Percentiles rank a stretch among this genome's conserved stretches.
These are phyloP conservation scores for Kuschelorhynchus macadamiae DNA, from an alignment of 2,888 invertebrate genomes.

Conservation along the genomic window DNA sequence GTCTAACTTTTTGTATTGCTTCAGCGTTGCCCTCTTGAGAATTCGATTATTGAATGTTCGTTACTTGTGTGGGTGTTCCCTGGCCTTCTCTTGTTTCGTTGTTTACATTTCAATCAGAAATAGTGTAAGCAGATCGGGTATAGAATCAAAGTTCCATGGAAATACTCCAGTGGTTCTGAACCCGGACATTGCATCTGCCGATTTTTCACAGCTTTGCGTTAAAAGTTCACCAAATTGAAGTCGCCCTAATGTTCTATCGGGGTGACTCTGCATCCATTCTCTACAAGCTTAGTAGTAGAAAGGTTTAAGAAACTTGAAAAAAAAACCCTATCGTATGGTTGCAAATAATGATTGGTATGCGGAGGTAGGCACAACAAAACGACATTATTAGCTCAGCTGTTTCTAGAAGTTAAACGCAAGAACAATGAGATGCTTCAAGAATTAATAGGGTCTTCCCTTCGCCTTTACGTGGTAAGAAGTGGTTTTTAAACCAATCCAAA, in stretches of 20 bases:
- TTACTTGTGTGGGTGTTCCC: background rate
- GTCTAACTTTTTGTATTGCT: background rate
- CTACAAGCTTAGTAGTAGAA: constrained; percentile 4
- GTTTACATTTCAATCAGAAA: constrained; percentile 10
- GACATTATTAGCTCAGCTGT: constrained; percentile 31
- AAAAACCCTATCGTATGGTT: constrained; percentile 33
- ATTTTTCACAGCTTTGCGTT: constrained; percentile 5
- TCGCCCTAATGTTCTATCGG: constrained; percentile 1
- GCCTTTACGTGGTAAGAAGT: constrained; percentile 35
- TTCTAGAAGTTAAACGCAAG: constrained; percentile 29
- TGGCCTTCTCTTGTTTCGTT: background rate
- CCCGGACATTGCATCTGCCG: constrained; percentile 12
- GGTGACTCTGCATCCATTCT: background rate
- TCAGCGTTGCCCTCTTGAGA: no score
- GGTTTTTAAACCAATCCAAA: constrained; percentile 11
- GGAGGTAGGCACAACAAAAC: constrained; percentile 21
- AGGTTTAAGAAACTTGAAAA: constrained; percentile 1
- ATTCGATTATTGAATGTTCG: background rate
- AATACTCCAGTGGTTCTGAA: constrained; percentile 8
- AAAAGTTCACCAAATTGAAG: constrained; percentile 7
- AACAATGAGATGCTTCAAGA: constrained; percentile 35
- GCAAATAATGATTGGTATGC: constrained; percentile 22
- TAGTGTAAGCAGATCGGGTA: background rate
- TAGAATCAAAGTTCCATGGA: no score
- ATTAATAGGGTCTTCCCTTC: constrained; percentile 30